phyloP scores from a whole-genome alignment of 2,113 vertebrate genomes.

The Heterotis niloticus region DNA sequence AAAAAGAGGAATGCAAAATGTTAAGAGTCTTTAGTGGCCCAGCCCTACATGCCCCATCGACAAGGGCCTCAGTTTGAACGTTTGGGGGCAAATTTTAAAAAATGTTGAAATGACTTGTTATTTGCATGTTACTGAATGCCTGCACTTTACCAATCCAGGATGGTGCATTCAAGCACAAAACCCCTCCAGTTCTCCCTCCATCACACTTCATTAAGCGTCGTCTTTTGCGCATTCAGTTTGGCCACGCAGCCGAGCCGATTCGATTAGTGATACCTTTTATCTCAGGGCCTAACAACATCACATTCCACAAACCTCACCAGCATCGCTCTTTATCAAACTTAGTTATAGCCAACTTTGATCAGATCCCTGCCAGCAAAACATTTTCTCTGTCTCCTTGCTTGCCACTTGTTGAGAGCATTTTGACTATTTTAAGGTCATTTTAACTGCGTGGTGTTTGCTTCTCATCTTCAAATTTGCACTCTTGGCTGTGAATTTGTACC shows the following conservation, averaged over 20 bases:
- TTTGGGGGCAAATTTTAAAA: not conserved
- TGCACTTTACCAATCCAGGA: not conserved
- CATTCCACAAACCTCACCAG: constrained; percentile 43
- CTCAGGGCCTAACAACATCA: constrained; percentile 49
- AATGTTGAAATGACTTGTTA: constrained; percentile 20
- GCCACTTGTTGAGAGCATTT: not conserved
- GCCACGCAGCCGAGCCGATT: constrained; percentile 40
- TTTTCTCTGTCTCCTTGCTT: not conserved
- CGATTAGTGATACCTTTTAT: constrained; percentile 61
- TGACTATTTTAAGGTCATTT: not conserved
- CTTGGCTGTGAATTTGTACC: constrained; percentile 41
- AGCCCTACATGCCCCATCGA: constrained; percentile 1
- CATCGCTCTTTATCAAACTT: constrained; percentile 20
- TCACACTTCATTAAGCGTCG: constrained; percentile 45
- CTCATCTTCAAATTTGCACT: constrained; percentile 46
- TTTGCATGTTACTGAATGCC: not conserved
- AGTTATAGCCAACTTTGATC: constrained; percentile 27
- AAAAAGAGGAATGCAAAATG: constrained; percentile 38
- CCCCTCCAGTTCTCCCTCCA: constrained; percentile 31
- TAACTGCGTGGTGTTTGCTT: constrained; percentile 23
- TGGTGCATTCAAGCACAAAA: constrained; percentile 26
- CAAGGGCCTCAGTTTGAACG: constrained; percentile 21
- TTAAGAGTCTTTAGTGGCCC: constrained; percentile 37
- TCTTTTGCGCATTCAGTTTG: constrained; percentile 39
- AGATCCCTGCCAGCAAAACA: constrained; percentile 15